Evolutionary conservation across 2,113 vertebrate genomes (phyloP), one percentile per base, ranked within the genome.

Genomic region (Steatornis caripensis): DNA sequence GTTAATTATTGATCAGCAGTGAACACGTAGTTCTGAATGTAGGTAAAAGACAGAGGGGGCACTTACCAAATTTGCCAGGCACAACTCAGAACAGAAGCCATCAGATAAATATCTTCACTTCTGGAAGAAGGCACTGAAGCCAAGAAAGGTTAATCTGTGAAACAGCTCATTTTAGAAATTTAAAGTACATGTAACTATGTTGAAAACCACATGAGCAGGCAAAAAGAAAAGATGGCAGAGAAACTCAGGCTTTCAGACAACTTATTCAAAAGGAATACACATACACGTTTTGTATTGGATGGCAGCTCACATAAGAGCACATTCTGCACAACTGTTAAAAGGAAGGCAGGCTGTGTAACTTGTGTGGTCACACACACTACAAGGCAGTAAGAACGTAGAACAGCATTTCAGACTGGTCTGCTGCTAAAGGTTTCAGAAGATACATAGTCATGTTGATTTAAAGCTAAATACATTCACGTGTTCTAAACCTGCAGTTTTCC

Each of bases 1-100:
- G 94, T 95, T 97, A 97, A 96, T 96, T 95, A 96, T 94, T 96
- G 94, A 93, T 81, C 66, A 46, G 39, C 70, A 95, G 43, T 6
- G 78, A 93, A 65, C 68, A 92, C 9, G 6, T 16, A 9, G 24
- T 39, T 66, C 71, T 66, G 34, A 94, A 94, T 45, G 36, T 1
- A 62, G 76, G 76, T 76, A 82, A 80, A 93, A 94, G 32, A 66
- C 24, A 79, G 58, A 51, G 10, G 32, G 34, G 41, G 12, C 39
- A 80, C 77, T 84, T 75, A 87, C 75, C 66, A 72, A 54, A 91
- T 45, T 46, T 69, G 37, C 41, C 57, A 72, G 79, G 36, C 46
- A 83, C 46, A 71, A 66, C 5, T 10, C 1, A 7, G 45, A 88
- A 49, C 43, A 62, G 53, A 77, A 76, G 36, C 64, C 51, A 54